Conservation (phyloP, 2,888 invertebrate genomes). For the Poecilobothrus nobilitatus region DNA sequence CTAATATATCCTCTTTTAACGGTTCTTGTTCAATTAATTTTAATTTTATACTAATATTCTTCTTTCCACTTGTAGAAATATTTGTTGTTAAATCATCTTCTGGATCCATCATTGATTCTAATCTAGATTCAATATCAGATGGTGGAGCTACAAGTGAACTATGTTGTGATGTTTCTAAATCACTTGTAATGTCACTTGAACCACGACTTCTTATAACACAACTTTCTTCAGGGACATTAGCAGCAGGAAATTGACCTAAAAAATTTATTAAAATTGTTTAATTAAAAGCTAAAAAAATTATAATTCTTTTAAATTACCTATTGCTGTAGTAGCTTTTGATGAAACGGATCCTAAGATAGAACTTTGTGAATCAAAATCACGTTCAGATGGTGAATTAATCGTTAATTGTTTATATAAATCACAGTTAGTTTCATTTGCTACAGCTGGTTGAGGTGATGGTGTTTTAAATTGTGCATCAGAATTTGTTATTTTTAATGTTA, state of each 20-base stretch:
- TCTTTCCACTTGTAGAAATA: background rate
- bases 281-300: background rate
- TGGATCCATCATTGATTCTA: constrained; percentile 42
- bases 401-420: constrained; percentile 47
- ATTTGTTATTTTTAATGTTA: constrained; percentile 22
- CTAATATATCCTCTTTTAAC: constrained; percentile 37
- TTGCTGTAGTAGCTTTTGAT: constrained; percentile 39
- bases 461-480: constrained; percentile 35
- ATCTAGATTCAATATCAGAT: constrained; percentile 40
- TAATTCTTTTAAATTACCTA: background rate
- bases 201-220: constrained; percentile 43
- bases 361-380: constrained; percentile 43
- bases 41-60: constrained; percentile 5
- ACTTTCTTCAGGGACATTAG: constrained; percentile 38
- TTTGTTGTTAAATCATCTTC: constrained; percentile 22
- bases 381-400: constrained; percentile 39
- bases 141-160: constrained; percentile 43
- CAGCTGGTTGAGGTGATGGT: constrained; percentile 48
- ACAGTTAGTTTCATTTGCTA: constrained; percentile 41
- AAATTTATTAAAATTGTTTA: background rate
- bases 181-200: constrained; percentile 43
- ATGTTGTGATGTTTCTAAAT: constrained; percentile 43
- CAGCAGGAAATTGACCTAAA: constrained; percentile 26
- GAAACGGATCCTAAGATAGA: constrained; percentile 43
- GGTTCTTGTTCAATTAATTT: constrained; percentile 28